phyloP scores from a whole-genome alignment of 2,888 invertebrate species.

The Sacculina carcini region DNA sequence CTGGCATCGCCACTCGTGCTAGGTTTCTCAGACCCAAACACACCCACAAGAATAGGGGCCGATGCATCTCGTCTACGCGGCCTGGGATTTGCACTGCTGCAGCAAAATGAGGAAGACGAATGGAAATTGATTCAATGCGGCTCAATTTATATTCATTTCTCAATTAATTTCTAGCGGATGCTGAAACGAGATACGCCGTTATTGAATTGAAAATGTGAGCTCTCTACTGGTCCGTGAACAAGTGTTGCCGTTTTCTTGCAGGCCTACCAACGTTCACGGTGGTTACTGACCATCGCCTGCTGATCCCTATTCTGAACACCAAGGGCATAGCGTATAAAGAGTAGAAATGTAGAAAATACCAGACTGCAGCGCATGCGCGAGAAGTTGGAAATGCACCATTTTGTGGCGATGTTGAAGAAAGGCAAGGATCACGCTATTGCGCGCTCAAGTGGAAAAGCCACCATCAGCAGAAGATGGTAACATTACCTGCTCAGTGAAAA shows the following conservation, averaged over 20 bases:
- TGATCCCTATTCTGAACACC: conserved; percentile 5
- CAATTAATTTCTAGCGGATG: background rate
- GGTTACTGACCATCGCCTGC: conserved; percentile 4
- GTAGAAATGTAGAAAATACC: too few relatives aligned
- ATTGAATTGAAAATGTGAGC: background rate
- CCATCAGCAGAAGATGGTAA: too few relatives aligned
- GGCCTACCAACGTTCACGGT: conserved; percentile 2
- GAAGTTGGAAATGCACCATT: too few relatives aligned
- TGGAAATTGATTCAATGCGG: background rate
- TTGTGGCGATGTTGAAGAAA: too few relatives aligned
- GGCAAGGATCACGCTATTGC: too few relatives aligned
- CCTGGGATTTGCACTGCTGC: background rate
- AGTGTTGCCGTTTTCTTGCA: conserved; percentile 3
- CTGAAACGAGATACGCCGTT: background rate
- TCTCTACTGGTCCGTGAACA: conserved; percentile 4
- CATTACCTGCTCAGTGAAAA: too few relatives aligned
- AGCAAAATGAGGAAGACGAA: background rate
- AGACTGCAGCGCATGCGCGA: too few relatives aligned
- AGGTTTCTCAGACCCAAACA: background rate
- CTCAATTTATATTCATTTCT: too few relatives aligned
- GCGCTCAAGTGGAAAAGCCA: too few relatives aligned
- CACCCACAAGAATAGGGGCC: background rate
- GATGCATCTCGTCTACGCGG: background rate
- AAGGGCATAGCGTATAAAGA: too few relatives aligned
- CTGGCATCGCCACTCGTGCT: background rate